These are phyloP conservation scores for Lineus longissimus DNA, from an alignment of 1,140 invertebrate species.

Conservation along the genomic window DNA sequence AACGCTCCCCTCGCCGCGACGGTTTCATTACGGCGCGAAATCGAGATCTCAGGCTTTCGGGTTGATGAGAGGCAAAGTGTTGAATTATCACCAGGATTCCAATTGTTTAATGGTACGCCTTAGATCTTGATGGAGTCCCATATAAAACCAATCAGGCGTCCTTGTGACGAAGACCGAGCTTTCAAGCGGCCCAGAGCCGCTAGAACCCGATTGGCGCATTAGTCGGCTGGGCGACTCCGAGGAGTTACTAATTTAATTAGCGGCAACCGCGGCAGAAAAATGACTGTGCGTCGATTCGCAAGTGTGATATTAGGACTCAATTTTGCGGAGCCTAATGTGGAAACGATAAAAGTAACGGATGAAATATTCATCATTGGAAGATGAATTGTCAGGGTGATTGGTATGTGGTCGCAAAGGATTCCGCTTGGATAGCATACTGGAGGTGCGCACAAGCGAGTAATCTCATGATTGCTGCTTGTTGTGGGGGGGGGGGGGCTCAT, in stretches of 20 bases:
- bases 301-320: conserved; percentile 6
- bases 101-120: background rate
- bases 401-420: no score
- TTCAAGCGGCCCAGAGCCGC: no score
- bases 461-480: no score
- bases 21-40: no score
- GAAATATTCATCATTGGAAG: conserved; percentile 1
- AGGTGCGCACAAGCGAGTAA: no score
- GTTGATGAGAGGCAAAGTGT: background rate
- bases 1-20: no score
- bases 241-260: background rate
- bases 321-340: background rate
- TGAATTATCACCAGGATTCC: background rate
- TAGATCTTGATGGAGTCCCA: background rate
- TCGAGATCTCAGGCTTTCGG: no score
- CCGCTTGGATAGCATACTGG: no score
- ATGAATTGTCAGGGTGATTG: no score
- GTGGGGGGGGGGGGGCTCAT: no score
- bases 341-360: conserved; percentile 1
- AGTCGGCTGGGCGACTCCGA: background rate
- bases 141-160: no score
- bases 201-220: background rate
- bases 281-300: background rate
- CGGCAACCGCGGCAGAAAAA: background rate
- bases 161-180: no score